A percentile compares a stretch with the other conserved stretches of the same genome.
Conservation (phyloP, 2,113 vertebrate species). For the Pyrgilauda ruficollis region DNA sequence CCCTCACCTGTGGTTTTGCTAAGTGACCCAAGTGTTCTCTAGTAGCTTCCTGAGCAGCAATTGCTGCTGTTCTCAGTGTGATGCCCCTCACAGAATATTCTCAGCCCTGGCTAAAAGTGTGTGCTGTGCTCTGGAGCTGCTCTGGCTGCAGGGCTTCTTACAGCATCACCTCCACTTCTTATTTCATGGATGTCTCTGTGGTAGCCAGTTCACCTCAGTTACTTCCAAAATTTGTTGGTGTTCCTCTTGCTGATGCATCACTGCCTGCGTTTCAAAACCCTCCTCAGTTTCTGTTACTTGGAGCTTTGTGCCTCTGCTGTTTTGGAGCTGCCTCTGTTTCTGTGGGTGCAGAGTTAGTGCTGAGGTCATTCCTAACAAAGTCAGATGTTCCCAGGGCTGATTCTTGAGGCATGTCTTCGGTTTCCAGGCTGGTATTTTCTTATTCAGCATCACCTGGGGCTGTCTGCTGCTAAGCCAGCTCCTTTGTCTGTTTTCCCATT, state of each 20-base stretch:
- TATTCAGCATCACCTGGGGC: constrained; percentile 11
- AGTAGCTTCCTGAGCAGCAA: neutral
- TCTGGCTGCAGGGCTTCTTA: neutral
- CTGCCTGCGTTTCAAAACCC: neutral
- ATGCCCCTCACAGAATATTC: neutral
- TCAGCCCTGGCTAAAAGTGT: neutral
- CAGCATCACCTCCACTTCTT: neutral
- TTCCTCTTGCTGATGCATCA: neutral
- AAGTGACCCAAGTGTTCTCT: neutral
- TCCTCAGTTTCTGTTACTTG: neutral
- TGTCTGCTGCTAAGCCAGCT: constrained; percentile 23
- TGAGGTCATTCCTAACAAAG: neutral
- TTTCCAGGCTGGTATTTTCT: constrained; percentile 27
- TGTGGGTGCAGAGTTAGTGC: neutral
- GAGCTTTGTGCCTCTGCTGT: neutral
- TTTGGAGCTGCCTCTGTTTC: neutral
- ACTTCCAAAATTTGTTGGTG: neutral
- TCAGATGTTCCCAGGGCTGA: neutral
- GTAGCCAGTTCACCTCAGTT: neutral
- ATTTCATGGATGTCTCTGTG: accelerated
- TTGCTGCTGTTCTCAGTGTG: neutral
- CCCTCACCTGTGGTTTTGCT: neutral
- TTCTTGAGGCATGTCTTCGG: neutral
- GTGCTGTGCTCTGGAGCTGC: neutral
- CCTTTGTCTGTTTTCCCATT: neutral